A percentile compares a stretch with the other conserved stretches of the same genome.
Conservation (phyloP, 2,113 vertebrate species). For the Microcebus griseorufus region DNA sequence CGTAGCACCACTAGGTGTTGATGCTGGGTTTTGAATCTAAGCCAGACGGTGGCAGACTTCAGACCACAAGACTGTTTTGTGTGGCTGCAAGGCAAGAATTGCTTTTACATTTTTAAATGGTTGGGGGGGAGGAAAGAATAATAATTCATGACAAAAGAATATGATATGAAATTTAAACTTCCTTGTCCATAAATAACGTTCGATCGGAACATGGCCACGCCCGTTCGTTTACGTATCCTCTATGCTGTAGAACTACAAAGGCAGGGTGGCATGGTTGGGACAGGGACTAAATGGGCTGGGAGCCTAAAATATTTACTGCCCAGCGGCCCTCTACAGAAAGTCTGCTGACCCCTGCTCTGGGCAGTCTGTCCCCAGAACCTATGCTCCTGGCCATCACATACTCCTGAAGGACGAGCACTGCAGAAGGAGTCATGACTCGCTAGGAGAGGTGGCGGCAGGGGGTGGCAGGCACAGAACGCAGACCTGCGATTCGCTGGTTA, state of each 20-base stretch:
- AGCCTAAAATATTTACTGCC: neutral
- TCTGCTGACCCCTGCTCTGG: neutral
- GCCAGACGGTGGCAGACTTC: neutral
- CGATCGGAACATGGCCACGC: neutral
- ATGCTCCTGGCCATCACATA: rapidly evolving
- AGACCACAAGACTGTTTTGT: too few species aligned
- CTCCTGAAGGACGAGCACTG: neutral
- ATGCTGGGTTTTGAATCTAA: neutral
- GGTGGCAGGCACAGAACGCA: rapidly evolving
- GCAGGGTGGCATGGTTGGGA: neutral
- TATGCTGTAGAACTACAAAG: rapidly evolving
- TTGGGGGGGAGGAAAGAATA: too few species aligned
- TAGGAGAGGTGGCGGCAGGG: too few species aligned
- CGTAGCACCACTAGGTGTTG: neutral
- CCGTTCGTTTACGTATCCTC: rapidly evolving
- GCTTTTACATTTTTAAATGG: neutral
- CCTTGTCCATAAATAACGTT: neutral
- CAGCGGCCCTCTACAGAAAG: neutral
- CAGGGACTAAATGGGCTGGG: rapidly evolving
- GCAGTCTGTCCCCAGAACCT: neutral
- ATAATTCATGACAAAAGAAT: neutral
- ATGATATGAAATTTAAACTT: neutral
- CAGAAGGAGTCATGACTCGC: neutral
- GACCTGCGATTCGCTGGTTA: neutral
- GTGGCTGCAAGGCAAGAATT: neutral